phyloP scores from a whole-genome alignment of 2,113 vertebrate genomes.

The Nanorana parkeri region DNA sequence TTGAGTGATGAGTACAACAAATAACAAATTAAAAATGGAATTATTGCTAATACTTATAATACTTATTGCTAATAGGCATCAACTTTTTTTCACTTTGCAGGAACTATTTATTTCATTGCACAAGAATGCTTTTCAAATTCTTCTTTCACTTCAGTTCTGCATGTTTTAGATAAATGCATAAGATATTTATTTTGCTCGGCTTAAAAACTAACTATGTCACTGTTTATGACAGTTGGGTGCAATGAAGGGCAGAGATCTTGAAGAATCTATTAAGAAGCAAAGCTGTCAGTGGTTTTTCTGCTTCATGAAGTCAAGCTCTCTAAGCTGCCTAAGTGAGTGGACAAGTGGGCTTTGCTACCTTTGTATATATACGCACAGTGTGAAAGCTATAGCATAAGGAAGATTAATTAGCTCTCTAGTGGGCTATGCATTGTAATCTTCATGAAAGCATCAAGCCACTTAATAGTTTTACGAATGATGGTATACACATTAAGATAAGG shows the following conservation, averaged over 20 bases:
- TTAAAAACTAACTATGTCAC: background rate
- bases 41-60: no score
- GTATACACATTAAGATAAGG: background rate
- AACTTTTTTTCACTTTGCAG: no score
- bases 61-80: no score
- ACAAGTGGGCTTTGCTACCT: background rate
- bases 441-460: background rate
- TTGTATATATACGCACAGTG: background rate
- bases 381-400: background rate
- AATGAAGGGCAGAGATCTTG: background rate
- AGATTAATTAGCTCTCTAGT: slow-evolving; percentile 5
- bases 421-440: background rate
- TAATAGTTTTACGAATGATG: background rate
- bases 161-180: background rate
- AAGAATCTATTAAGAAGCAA: background rate
- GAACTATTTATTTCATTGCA: no score
- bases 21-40: no score
- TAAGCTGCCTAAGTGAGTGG: background rate
- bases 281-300: slow-evolving; percentile 7
- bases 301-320: background rate
- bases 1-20: no score
- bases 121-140: no score
- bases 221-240: background rate
- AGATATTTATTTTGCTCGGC: background rate
- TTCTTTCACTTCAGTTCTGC: background rate